Base-by-base conservation (phyloP, 2,113 vertebrate genomes). In the Trachemys scripta region DNA sequence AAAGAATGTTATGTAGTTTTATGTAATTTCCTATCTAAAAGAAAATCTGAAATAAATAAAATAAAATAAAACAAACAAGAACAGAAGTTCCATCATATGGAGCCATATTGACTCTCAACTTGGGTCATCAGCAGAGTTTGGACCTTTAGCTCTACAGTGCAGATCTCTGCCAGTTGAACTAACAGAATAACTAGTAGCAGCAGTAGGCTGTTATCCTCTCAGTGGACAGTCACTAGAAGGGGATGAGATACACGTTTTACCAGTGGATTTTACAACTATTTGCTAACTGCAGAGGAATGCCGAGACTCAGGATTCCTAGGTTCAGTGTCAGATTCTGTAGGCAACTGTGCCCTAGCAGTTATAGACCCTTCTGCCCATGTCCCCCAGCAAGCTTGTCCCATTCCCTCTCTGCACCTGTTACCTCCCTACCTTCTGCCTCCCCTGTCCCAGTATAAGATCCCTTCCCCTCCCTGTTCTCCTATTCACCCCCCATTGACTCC, bases 91-190 rank as follows among this genome's bases (percentile, higher is more conserved):
- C 0, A 3, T 56, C 54, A 56, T 2, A 53, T 69, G 57, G 7
- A 91, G 59, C 53, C 38, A 54, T 79, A 14, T 4, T 0, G 10
- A 82, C 0, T 0, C 47, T 14, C 14, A 45, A 22, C 47, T 38
- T 27, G 42, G 54, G 31, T 49, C 72, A 78, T 47, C 75, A 45
- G 4, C 0, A 3, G 29, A 84, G 90, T n/a, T n/a, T 69, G 62
- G 8, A 69, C 62, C 35, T 69, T n/a, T n/a, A 69, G 47, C n/a
- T 0, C 0, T 12, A 6, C 22, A 5, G 3, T 35, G 8, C 20
- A n/a, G 29, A 54, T 2, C 85, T 59, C 25, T 53, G 47, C 25
- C 38, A 47, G 5, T 27, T 65, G 50, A 80, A 5, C n/a, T 5
- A 45, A 47, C 4, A 80, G 12, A 72, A 83, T 0, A 80, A 69